Evolutionary conservation across 2,888 invertebrate species (phyloP).

Genomic region (Sphecodes monilicornis): DNA sequence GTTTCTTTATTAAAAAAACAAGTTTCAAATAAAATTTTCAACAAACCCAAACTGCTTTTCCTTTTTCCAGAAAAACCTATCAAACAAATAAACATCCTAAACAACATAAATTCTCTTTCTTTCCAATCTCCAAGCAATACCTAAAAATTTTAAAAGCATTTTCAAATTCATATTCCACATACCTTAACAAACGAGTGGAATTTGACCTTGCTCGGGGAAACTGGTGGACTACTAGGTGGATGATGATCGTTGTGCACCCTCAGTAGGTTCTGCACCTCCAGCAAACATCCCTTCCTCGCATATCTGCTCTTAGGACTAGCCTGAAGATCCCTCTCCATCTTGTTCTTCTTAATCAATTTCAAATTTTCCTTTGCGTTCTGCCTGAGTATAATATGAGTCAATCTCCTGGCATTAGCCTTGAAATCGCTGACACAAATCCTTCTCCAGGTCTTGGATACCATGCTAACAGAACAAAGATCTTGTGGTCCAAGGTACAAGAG

Average conservation of each 20-base stretch:
- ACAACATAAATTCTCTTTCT: background rate
- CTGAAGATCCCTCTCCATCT: slow-evolving; percentile 71
- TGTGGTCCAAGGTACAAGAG: slow-evolving; percentile 79
- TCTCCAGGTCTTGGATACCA: slow-evolving; percentile 83
- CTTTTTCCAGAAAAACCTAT: background rate
- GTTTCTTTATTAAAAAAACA: background rate
- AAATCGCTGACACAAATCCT: slow-evolving; percentile 78
- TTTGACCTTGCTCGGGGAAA: slow-evolving; percentile 83
- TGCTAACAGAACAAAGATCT: slow-evolving; percentile 81
- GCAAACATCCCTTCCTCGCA: slow-evolving; percentile 76
- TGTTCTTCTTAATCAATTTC: slow-evolving; percentile 74
- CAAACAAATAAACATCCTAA: background rate
- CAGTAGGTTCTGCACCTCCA: slow-evolving; percentile 80
- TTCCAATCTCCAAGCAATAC: background rate
- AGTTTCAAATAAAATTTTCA: background rate
- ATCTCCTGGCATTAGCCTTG: slow-evolving; percentile 77
- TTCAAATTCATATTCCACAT: slow-evolving; percentile 39
- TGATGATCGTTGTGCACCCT: slow-evolving; percentile 66
- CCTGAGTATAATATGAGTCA: slow-evolving; percentile 76
- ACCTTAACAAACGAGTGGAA: slow-evolving; percentile 84
- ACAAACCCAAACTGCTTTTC: background rate
- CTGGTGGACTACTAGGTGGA: slow-evolving; percentile 82
- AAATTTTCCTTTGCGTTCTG: slow-evolving; percentile 82
- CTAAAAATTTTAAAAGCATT: background rate
- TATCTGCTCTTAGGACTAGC: slow-evolving; percentile 77